Evolutionary conservation across 2,888 invertebrate genomes (phyloP).

Genomic region (Hemithea aestivaria): DNA sequence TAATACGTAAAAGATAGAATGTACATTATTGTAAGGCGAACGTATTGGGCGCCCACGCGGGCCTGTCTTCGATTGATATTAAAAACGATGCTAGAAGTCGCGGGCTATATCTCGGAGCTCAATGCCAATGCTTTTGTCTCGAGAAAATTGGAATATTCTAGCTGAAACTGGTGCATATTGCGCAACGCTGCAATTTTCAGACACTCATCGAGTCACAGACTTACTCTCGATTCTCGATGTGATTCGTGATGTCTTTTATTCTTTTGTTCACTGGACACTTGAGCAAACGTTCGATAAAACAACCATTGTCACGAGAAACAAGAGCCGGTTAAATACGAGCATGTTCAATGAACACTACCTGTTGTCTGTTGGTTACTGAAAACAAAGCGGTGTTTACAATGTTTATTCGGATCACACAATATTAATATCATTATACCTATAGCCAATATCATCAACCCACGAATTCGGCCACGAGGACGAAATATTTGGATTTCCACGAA

Average conservation of each 20-base stretch:
- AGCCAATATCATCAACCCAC: too few species aligned
- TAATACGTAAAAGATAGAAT: not conserved
- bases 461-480: too few species aligned
- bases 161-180: not conserved
- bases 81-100: not conserved
- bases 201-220: constrained; percentile 1
- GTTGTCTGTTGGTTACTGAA: constrained; percentile 29
- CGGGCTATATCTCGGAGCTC: not conserved
- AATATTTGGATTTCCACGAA: too few species aligned
- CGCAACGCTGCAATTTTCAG: constrained; percentile 1
- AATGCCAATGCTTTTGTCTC: not conserved
- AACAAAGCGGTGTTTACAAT: too few species aligned
- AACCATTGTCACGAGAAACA: constrained; percentile 47
- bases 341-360: constrained; percentile 29
- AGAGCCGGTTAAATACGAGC: constrained; percentile 31
- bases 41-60: constrained; percentile 1
- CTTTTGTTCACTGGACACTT: constrained; percentile 52
- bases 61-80: not conserved
- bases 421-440: too few species aligned
- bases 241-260: constrained; percentile 15
- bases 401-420: too few species aligned
- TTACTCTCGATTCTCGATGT: constrained; percentile 1
- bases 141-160: not conserved
- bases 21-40: not conserved
- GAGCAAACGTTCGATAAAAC: constrained; percentile 53